Percentiles rank a stretch among this genome's conserved stretches.
Conservation (phyloP, 1,140 invertebrate species). For the Zaprionus nigranus region DNA sequence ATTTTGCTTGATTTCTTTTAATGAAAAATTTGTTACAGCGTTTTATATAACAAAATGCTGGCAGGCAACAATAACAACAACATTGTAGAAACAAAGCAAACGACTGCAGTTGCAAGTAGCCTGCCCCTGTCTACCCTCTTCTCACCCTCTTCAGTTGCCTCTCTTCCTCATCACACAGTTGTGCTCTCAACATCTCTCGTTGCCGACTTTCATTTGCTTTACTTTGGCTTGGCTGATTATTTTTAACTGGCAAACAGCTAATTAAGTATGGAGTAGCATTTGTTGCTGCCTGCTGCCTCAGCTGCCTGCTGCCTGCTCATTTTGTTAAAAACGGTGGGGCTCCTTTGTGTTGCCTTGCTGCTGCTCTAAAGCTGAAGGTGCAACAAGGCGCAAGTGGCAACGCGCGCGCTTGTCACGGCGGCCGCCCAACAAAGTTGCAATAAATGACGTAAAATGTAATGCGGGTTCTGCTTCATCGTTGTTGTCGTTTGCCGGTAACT, state of each 20-base stretch:
- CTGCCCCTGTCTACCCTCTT: not conserved
- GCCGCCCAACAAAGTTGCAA: conserved; percentile 76
- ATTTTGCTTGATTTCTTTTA: conserved; percentile 78
- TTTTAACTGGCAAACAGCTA: conserved; percentile 83
- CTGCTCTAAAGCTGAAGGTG: conserved; percentile 26
- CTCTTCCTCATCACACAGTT: conserved; percentile 2
- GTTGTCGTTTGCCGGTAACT: conserved; percentile 68
- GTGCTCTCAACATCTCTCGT: conserved; percentile 50
- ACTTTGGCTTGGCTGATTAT: conserved; percentile 78
- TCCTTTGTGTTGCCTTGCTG: conserved; percentile 48
- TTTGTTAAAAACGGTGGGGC: conserved; percentile 62
- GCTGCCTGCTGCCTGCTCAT: conserved; percentile 47
- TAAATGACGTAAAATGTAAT: conserved; percentile 78
- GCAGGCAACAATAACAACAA: conserved; percentile 67
- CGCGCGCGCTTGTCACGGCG: conserved; percentile 44
- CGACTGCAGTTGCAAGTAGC: conserved; percentile 45
- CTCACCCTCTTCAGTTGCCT: not conserved
- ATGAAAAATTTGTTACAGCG: conserved; percentile 80
- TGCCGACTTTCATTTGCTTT: conserved; percentile 79
- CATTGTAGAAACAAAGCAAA: conserved; percentile 67
- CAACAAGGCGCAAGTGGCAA: conserved; percentile 63
- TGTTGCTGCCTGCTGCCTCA: conserved; percentile 26
- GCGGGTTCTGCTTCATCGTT: conserved; percentile 37
- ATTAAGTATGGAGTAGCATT: conserved; percentile 82
- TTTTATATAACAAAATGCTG: conserved; percentile 81